These are phyloP conservation scores for Rhamnusium bicolor DNA, from an alignment of 2,888 invertebrate genomes.

Conservation along the genomic window DNA sequence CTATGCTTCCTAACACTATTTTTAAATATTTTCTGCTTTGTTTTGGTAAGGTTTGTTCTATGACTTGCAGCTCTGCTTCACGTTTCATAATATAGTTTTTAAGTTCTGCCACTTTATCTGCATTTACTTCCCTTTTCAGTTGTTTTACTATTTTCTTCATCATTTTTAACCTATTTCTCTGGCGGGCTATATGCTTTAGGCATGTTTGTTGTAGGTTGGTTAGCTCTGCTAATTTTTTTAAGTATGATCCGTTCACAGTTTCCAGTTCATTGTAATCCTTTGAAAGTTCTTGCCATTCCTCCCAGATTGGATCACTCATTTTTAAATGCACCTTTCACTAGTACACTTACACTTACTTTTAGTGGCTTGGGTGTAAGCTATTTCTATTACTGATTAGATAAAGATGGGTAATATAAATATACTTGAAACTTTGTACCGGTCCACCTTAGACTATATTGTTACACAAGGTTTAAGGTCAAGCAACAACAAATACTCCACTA, in stretches of 20 bases:
- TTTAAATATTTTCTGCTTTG: conserved; percentile 89
- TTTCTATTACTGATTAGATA: conserved; percentile 36
- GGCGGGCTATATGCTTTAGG: conserved; percentile 89
- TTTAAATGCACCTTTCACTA: conserved; percentile 31
- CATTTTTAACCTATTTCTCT: conserved; percentile 87
- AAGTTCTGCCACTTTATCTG: conserved; percentile 74
- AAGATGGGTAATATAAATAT: conserved; percentile 3
- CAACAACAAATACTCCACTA: not conserved
- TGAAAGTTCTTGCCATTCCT: conserved; percentile 58
- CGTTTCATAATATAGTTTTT: conserved; percentile 85
- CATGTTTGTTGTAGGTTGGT: conserved; percentile 87
- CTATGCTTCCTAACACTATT: conserved; percentile 95
- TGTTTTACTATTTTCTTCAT: conserved; percentile 69
- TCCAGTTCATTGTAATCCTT: conserved; percentile 68
- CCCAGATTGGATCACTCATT: conserved; percentile 51
- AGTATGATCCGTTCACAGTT: conserved; percentile 84
- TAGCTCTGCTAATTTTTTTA: conserved; percentile 86
- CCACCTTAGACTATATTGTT: not conserved
- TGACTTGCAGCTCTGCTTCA: conserved; percentile 87
- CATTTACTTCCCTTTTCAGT: conserved; percentile 28
- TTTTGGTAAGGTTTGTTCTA: conserved; percentile 92
- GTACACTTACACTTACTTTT: conserved; percentile 15
- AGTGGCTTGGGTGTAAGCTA: not conserved
- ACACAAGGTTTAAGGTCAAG: conserved; percentile 8
- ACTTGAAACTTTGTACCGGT: conserved; percentile 37